These are phyloP conservation scores for Dichetophora obliterata DNA, from an alignment of 2,888 invertebrate species.

Conservation along the genomic window DNA sequence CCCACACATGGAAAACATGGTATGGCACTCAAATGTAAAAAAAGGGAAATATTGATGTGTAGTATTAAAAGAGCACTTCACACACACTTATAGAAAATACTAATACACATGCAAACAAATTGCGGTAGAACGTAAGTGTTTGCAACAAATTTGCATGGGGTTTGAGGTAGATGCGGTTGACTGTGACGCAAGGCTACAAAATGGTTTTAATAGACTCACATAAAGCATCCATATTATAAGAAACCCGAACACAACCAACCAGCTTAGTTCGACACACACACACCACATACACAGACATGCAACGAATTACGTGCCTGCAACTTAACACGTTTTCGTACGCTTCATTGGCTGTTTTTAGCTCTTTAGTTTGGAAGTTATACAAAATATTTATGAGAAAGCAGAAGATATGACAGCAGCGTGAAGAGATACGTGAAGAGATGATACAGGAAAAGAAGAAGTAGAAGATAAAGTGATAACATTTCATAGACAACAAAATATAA, in stretches of 20 bases:
- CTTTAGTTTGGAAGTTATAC: conserved; percentile 18
- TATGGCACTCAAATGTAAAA: neutral
- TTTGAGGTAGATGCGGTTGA: too few relatives aligned
- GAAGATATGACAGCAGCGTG: neutral
- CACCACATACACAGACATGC: neutral
- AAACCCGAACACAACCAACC: neutral
- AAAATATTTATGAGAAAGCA: too few relatives aligned
- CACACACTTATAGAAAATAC: conserved; percentile 3
- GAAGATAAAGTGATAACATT: neutral
- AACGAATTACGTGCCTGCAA: neutral
- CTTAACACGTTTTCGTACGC: conserved; percentile 44
- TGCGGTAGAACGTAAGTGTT: too few relatives aligned
- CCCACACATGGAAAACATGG: neutral
- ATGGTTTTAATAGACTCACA: too few relatives aligned
- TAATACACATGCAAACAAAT: too few relatives aligned
- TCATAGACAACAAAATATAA: neutral
- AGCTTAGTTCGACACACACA: neutral
- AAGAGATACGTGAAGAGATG: neutral
- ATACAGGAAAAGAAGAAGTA: neutral
- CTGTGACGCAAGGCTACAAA: too few relatives aligned
- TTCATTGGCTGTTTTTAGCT: conserved; percentile 46
- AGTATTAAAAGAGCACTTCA: conserved; percentile 26
- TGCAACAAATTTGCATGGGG: too few relatives aligned
- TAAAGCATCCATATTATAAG: neutral
- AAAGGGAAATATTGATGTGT: conserved; percentile 12